phyloP scores from a whole-genome alignment of 37 sponge, comb jelly and placozoan species.

The Spongia lamella region DNA sequence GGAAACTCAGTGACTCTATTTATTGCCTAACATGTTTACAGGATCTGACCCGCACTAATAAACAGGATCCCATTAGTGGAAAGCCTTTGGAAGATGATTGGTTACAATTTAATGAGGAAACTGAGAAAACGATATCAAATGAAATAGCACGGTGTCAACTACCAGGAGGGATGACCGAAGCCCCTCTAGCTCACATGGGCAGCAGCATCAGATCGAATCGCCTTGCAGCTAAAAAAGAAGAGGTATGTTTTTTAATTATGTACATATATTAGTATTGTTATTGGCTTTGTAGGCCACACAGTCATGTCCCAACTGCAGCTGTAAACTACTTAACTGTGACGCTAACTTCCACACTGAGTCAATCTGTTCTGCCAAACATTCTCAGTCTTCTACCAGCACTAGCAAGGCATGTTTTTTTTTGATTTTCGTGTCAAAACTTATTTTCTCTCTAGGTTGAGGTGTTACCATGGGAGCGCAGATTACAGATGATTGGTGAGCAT shows the following conservation, averaged over 20 bases:
- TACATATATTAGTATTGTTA: background rate
- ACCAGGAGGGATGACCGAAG: conserved; percentile 27
- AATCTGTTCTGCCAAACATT: conserved; percentile 60
- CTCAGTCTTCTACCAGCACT: background rate
- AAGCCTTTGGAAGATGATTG: conserved; percentile 54
- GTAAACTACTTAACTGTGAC: conserved; percentile 55
- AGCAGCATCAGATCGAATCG: conserved; percentile 21
- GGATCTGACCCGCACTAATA: conserved; percentile 80
- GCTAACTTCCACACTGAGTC: conserved; percentile 52
- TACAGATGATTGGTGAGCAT: conserved; percentile 43
- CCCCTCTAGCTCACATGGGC: conserved; percentile 23
- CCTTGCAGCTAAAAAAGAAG: background rate
- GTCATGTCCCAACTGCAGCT: conserved; percentile 71
- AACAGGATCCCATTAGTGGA: conserved; percentile 76
- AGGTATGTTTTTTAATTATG: background rate
- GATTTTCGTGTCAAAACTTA: too few relatives aligned
- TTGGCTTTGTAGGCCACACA: conserved; percentile 32
- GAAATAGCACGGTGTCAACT: conserved; percentile 26
- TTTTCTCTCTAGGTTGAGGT: conserved; percentile 41
- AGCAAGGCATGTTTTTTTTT: too few relatives aligned
- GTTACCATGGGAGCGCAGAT: conserved; percentile 58
- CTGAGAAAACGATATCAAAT: conserved; percentile 43
- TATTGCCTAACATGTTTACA: conserved; percentile 73
- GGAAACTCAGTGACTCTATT: background rate
- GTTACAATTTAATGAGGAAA: conserved; percentile 38